Conservation (phyloP, 1,140 invertebrate species). For the Drosophila sturtevanti region DNA sequence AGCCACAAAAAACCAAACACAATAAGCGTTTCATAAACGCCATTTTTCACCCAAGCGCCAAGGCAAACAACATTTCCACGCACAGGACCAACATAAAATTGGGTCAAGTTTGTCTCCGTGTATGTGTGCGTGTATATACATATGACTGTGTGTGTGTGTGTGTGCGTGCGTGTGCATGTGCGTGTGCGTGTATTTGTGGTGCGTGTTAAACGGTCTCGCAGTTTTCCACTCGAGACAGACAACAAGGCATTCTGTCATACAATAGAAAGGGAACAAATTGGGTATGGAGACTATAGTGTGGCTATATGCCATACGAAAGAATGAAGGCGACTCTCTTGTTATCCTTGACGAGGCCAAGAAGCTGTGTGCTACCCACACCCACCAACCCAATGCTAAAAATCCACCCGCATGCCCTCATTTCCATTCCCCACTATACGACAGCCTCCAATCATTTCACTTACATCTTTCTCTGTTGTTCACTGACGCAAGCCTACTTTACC, state of each 20-base stretch:
- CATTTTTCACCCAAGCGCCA: slow-evolving; percentile 70
- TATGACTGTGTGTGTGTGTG: background rate
- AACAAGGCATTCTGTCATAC: slow-evolving; percentile 21
- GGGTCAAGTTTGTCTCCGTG: slow-evolving; percentile 64
- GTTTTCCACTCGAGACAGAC: slow-evolving; percentile 55
- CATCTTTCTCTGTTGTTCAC: slow-evolving; percentile 17
- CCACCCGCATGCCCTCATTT: background rate
- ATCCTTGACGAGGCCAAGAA: slow-evolving; percentile 64
- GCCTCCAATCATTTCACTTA: background rate
- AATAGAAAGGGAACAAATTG: slow-evolving; percentile 16
- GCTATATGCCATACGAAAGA: slow-evolving; percentile 12
- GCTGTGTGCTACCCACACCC: slow-evolving; percentile 12
- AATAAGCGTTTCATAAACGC: slow-evolving; percentile 80
- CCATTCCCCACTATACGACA: background rate
- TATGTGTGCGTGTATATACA: slow-evolving; percentile 10
- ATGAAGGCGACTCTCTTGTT: slow-evolving; percentile 49
- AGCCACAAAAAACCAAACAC: slow-evolving; percentile 75
- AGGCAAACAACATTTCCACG: slow-evolving; percentile 47
- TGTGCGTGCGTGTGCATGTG: slow-evolving; percentile 12
- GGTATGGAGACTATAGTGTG: background rate
- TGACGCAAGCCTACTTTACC: slow-evolving; percentile 40
- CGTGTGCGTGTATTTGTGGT: slow-evolving; percentile 21
- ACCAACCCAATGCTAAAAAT: background rate
- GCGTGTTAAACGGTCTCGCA: slow-evolving; percentile 55
- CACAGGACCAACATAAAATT: slow-evolving; percentile 45